Evolutionary conservation across 2,113 vertebrate species (phyloP).

Genomic region (Eptesicus fuscus): DNA sequence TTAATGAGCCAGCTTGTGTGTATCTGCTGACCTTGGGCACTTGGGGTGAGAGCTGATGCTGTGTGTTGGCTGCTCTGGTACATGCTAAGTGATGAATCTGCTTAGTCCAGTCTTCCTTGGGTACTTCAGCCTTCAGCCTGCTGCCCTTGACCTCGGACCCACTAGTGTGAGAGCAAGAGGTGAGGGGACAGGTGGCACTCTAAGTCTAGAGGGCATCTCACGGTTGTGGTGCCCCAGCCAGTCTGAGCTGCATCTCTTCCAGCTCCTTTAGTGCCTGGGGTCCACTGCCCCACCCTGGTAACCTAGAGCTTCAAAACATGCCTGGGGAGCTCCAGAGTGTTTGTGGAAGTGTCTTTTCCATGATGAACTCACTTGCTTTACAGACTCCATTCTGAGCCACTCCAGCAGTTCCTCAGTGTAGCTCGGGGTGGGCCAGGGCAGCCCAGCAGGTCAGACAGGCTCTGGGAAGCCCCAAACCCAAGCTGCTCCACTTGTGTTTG

Average conservation of each 20-base stretch:
- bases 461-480: background rate
- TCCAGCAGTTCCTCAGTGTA: rapidly evolving
- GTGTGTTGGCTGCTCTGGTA: background rate
- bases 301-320: background rate
- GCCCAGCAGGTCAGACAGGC: background rate
- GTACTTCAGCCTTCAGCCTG: background rate
- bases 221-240: background rate
- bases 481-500: background rate
- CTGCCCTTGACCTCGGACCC: background rate
- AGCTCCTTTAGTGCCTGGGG: rapidly evolving
- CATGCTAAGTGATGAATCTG: background rate
- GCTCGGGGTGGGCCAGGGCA: background rate
- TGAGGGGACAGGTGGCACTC: background rate
- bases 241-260: background rate
- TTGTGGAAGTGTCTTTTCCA: background rate
- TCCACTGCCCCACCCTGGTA: background rate
- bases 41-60: background rate
- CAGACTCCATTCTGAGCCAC: background rate
- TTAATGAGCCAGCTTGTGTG: background rate
- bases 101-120: background rate
- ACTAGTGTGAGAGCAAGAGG: background rate
- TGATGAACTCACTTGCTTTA: too few species aligned
- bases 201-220: background rate
- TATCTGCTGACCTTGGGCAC: too few species aligned
- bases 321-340: background rate